phyloP scores from a whole-genome alignment of 1,140 invertebrate species.

The Drosophila grimshawi region DNA sequence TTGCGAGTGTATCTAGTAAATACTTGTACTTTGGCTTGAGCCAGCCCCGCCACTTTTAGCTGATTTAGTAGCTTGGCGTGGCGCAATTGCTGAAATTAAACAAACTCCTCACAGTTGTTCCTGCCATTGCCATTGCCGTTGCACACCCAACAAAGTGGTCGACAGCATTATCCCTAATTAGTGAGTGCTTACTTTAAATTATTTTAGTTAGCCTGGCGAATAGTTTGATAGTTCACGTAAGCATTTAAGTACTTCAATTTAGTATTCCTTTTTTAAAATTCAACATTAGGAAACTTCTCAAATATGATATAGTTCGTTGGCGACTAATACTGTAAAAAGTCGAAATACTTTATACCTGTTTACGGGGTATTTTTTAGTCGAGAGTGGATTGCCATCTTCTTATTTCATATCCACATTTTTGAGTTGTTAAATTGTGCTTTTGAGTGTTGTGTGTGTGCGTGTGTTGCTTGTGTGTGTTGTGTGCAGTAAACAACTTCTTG shows the following conservation, averaged over 20 bases:
- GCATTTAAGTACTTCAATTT: too few species aligned
- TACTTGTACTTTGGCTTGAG: conserved; percentile 32
- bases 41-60: conserved; percentile 17
- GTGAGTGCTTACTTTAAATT: background rate
- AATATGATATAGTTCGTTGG: too few species aligned
- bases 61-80: conserved; percentile 59
- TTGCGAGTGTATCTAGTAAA: conserved; percentile 25
- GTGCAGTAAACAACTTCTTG: conserved; percentile 17
- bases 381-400: background rate
- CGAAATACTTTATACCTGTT: too few species aligned
- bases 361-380: background rate
- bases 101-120: conserved; percentile 34
- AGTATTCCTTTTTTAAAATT: too few species aligned
- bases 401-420: background rate
- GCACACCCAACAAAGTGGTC: conserved; percentile 32
- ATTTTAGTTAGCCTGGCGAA: background rate
- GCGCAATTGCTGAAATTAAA: conserved; percentile 63
- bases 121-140: conserved; percentile 1
- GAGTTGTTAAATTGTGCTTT: background rate
- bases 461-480: conserved; percentile 2
- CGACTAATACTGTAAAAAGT: too few species aligned
- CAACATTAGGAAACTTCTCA: too few species aligned
- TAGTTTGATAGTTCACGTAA: too few species aligned
- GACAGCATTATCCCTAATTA: background rate
- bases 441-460: conserved; percentile 4